Conservation (phyloP, 2,797 vertebrate species). For the Malurus leucopterus region DNA sequence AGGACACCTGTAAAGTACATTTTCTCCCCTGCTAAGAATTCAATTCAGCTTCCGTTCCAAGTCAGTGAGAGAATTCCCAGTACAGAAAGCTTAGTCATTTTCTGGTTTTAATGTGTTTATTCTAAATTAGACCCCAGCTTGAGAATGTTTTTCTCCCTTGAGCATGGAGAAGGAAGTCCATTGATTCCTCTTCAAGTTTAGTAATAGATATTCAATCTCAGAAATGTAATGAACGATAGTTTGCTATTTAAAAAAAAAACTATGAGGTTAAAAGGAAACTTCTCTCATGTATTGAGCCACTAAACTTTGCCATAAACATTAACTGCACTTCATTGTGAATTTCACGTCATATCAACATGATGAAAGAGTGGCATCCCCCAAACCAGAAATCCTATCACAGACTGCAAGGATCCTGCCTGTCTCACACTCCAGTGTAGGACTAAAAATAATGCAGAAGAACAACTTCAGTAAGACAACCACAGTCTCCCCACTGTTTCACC, state of each 20-base stretch:
- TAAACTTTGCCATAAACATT: not conserved
- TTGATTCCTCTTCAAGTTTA: not conserved
- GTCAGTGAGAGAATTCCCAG: not conserved
- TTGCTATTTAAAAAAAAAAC: not conserved
- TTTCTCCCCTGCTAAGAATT: not conserved
- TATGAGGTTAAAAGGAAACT: not conserved
- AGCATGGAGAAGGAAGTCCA: not conserved
- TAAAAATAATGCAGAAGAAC: not conserved
- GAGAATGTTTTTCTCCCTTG: not conserved
- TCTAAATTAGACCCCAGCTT: not conserved
- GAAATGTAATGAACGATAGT: not conserved
- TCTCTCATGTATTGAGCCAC: not conserved
- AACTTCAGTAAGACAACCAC: not conserved
- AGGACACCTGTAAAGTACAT: not conserved
- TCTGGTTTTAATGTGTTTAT: not conserved
- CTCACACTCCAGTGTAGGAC: not conserved
- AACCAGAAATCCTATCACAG: not conserved
- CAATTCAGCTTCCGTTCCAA: not conserved
- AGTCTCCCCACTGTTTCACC: not conserved
- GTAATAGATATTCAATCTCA: not conserved
- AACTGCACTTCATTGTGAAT: not conserved
- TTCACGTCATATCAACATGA: not conserved
- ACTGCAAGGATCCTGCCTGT: not conserved
- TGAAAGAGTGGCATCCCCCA: not conserved
- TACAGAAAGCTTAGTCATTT: not conserved